phyloP scores from a whole-genome alignment of 2,113 vertebrate species.

The Aramus guarauna region DNA sequence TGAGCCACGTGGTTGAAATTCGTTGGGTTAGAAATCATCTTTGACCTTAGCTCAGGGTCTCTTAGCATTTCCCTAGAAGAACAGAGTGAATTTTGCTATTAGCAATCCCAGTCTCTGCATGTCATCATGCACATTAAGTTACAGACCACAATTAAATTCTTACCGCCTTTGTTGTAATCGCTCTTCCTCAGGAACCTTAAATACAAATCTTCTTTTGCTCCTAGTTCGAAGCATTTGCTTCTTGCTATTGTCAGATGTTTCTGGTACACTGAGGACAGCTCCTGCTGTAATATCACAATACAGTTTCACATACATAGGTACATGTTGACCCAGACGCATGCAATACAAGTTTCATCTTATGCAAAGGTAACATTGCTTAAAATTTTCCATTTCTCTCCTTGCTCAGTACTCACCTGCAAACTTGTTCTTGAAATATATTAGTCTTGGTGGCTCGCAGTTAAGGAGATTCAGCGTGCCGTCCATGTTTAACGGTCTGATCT shows the following conservation, averaged over 20 bases:
- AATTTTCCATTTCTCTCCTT: background rate
- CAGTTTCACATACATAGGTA: background rate
- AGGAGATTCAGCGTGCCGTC: conserved; percentile 92
- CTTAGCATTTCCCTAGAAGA: conserved; percentile 89
- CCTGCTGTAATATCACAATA: conserved; percentile 67
- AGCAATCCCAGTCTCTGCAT: background rate
- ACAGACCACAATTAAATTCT: background rate
- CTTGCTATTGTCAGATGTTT: conserved; percentile 90
- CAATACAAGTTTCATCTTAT: background rate
- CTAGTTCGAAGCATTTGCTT: conserved; percentile 95
- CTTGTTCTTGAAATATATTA: conserved; percentile 91
- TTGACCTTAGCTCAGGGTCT: conserved; percentile 92
- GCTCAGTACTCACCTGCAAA: conserved; percentile 76
- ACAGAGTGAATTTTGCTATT: background rate
- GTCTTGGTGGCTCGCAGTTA: conserved; percentile 85
- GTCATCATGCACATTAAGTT: background rate
- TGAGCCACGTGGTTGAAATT: conserved; percentile 99
- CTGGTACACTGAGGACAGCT: conserved; percentile 84
- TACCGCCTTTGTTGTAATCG: conserved; percentile 89
- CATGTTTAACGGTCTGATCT: conserved; percentile 91
- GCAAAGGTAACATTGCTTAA: background rate
- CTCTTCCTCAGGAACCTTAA: conserved; percentile 94
- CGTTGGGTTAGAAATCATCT: conserved; percentile 95
- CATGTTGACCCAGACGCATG: background rate
- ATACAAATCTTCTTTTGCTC: conserved; percentile 95